Evolutionary conservation across 1,140 invertebrate genomes (phyloP), one percentile per base, ranked within the genome.

Genomic region (Ostrea denselamellosa): DNA sequence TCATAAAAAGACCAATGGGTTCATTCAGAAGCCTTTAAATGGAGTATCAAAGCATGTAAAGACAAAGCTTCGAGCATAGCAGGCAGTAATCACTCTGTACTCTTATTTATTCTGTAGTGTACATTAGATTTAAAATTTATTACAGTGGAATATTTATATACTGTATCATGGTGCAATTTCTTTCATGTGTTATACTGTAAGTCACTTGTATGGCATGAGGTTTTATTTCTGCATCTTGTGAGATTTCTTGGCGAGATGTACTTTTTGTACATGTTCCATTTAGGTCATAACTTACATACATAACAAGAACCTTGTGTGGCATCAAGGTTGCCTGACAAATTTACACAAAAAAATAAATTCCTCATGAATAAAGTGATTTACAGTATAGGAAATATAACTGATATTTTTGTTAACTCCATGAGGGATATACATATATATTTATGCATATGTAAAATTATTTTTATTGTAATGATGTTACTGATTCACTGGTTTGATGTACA

Each of bases 1-100:
- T 71, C 89, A 91, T 83, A 92, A 92, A 86, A 93, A 93, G 86
- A 68, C 91, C n/a, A 94, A 94, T 81, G 93, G 93, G 51, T 92
- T 92, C 89, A 83, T 92, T 52, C 87, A 83, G 52, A 91, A 91
- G 89, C 71, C 89, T 25, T 58, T 92, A 14, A 93, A 93, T 89
- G 92, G 92, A 22, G 85, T 93, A 83, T 85, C 86, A 22, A 93
- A 91, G 89, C 89, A 92, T 89, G 89, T 91, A 25, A 91, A 90
- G 87, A 90, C 88, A 17, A 91, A 91, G 17, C 82, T 92, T 19
- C 92, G 91, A 56, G 89, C 93, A 14, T 93, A 71, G 85, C 68
- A 10, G 65, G n/a, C n/a, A 25, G 22, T 68, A 1, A n/a, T 28
- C 28, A 17, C 22, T 77, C 10, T 9, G 22, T 28, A 25, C 10